Percentiles rank a stretch among this genome's conserved stretches.
These are phyloP conservation scores for Alexandromys fortis DNA, from an alignment of 2,113 vertebrate species.

Conservation along the genomic window DNA sequence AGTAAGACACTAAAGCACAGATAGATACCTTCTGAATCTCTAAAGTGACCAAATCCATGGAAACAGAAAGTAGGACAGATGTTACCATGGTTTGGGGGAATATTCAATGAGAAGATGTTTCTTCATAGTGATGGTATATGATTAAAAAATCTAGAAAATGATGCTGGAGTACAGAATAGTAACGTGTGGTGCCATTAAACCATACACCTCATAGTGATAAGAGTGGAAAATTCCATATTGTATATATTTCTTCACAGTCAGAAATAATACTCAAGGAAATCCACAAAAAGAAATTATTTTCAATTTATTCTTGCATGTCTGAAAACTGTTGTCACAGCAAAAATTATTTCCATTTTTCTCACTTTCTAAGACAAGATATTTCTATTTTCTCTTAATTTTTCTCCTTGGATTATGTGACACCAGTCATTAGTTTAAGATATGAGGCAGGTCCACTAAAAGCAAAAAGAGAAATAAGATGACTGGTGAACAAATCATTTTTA, in stretches of 20 bases:
- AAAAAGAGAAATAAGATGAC: slow-evolving; percentile 24
- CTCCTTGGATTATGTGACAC: background rate
- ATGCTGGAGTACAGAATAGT: background rate
- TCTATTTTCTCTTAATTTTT: background rate
- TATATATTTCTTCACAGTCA: background rate
- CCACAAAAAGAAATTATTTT: slow-evolving; percentile 18
- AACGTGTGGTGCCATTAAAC: background rate
- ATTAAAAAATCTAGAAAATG: background rate
- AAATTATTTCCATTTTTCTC: background rate
- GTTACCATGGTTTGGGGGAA: background rate
- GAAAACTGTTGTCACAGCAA: background rate
- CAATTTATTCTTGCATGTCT: background rate
- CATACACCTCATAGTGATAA: background rate
- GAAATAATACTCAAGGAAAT: background rate
- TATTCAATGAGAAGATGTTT: background rate
- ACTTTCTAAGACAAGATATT: slow-evolving; percentile 13
- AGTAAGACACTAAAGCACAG: background rate
- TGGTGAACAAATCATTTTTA: background rate
- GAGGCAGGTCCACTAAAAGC: slow-evolving; percentile 8
- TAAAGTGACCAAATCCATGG: background rate
- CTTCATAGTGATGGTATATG: too few relatives aligned
- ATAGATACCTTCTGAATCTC: background rate
- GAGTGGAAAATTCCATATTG: background rate
- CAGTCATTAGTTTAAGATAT: slow-evolving; percentile 10
- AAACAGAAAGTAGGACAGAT: background rate